Base-by-base conservation (phyloP, 1,140 invertebrate genomes). In the Sitobion miscanthi region DNA sequence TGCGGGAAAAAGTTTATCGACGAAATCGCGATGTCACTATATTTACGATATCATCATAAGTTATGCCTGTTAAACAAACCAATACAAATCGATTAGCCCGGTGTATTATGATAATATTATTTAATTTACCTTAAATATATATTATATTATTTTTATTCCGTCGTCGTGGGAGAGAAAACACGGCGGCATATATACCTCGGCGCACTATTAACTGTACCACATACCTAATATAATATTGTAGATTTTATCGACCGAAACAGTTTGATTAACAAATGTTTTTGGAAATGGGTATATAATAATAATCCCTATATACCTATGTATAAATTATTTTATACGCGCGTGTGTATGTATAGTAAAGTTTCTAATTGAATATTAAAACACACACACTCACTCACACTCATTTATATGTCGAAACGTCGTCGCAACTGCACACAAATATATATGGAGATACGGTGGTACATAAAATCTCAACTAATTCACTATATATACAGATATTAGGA, bases 191-290 rank as follows among this genome's bases (percentile, higher is more conserved):
- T 45, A 9, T 25, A 86, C 85, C 85, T 9, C 69, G 30, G 83
- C 20, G 23, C 42, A 42, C 25, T 30, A 83, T 21, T 83, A 83
- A 83, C 35, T 38, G 77, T 83, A 83, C 77, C n/a, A 83, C 77
- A 38, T 82, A 57, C 45, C 21, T 62, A 69, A 69, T 83, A 83
- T 23, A 83, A 83, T 83, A 83, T 83, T 83, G 35, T 83, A 45
- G 87, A 54, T 88, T 17, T 88, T 52, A 88, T 88, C 87, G 87
- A 38, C 20, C 86, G 7, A 88, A 88, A 52, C 30, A 21, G 45
- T 89, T 89, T 89, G 87, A 89, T 89, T 89, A 89, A 89, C 87
- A 54, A 89, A 89, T 35, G 87, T 52, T 54, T 89, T 89, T 89
- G 85, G 86, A 52, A 52, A 88, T 35, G 45, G 4, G 30, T n/a